Evolutionary conservation across 1,140 invertebrate species (phyloP), one percentile per base, ranked within the genome.

Genomic region (Proctacanthus coquilletti): DNA sequence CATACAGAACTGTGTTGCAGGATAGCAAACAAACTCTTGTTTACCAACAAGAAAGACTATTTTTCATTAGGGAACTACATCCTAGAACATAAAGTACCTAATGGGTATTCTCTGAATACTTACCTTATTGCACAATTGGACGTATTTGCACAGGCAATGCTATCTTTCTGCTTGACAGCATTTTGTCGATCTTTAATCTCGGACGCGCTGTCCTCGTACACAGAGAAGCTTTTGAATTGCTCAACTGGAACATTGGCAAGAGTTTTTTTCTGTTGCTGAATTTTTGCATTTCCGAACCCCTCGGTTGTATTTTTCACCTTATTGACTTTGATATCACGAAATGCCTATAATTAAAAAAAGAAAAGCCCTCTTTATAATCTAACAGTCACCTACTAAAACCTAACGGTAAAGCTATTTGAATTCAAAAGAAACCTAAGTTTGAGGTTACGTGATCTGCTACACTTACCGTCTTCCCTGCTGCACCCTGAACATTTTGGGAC

Each of bases 221-320:
- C 73, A 44, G 75, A 78, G 46, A 80, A 77, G 11, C 68, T 69
- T 53, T 75, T 68, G 58, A 80, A 80, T 47, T 75, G 72, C 32
- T 72, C 72, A 40, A 75, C 69, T 18, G 70, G 72, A 18, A 69
- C 49, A 25, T 51, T 15, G 49, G 18, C 58, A 30, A 48, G 48
- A 11, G 41, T 52, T 1, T 48, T 43, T 45, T 57, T 57, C 32
- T 14, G 19, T 25, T 18, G 25, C 39, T 17, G 15, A 13, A n/a
- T 37, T 34, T 4, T 32, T 3, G 27, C 11, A 3, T 13, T 29
- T 29, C 27, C 39, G 32, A 27, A 42, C 39, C 39, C 45, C 15
- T 33, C 36, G 13, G 34, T 48, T 18, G 53, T 50, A 40, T 45
- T 38, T 2, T 34, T 35, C n/a, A 19, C 21, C 31, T 43, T 42